phyloP scores from a whole-genome alignment of 2,888 invertebrate genomes.

The Eristalinus aeneus region DNA sequence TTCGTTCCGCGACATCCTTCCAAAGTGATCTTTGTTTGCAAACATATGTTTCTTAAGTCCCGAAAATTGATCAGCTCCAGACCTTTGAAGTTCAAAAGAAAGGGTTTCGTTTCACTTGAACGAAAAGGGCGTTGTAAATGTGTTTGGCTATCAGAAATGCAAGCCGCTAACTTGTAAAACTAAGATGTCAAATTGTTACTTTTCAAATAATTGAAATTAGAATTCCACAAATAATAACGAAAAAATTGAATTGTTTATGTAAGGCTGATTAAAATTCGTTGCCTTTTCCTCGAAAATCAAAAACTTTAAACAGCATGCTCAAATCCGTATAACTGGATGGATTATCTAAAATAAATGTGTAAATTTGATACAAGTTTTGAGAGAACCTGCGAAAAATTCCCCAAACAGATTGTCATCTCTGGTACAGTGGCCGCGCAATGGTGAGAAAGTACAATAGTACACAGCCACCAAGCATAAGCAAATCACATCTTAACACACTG shows the following conservation, averaged over 20 bases:
- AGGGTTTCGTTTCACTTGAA: background rate
- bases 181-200: no score
- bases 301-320: no score
- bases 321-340: background rate
- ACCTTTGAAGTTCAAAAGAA: background rate
- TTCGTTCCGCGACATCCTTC: background rate
- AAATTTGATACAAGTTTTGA: background rate
- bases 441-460: conserved; percentile 1
- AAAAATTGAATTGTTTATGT: no score
- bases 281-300: no score
- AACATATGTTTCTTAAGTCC: background rate
- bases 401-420: background rate
- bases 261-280: no score
- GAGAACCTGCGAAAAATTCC: background rate
- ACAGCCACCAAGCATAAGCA: background rate
- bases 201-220: no score
- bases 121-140: background rate
- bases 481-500: conserved; percentile 29
- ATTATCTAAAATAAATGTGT: background rate
- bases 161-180: no score
- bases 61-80: background rate
- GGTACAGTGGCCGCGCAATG: background rate
- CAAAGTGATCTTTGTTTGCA: background rate
- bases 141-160: background rate
- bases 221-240: no score